Evolutionary conservation across 2,113 vertebrate genomes (phyloP), one percentile per base, ranked within the genome.

Genomic region (Catharus bicknelli): DNA sequence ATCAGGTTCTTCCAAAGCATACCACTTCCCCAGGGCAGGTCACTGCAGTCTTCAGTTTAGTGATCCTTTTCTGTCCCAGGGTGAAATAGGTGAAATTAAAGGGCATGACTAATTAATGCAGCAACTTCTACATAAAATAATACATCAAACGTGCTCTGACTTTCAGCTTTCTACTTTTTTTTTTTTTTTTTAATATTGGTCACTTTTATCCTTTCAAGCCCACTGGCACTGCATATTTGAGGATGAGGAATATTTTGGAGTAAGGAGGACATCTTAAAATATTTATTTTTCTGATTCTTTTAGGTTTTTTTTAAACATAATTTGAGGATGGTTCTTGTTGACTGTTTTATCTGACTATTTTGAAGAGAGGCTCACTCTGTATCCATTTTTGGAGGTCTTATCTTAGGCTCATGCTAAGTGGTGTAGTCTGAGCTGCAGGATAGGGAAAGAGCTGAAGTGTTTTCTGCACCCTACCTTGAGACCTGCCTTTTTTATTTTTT

Each of bases 41-140:
- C 50, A 87, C 38, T 86, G 75, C 36, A 86, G 57, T 78, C 22
- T 81, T 86, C 43, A 67, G 45, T 66, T 83, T 42, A 77, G 55
- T 47, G 53, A 66, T 80, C 43, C 5, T 87, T 68, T 91, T 64
- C 38, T 58, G 30, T 79, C 38, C 27, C 53, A 82, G 74, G 63
- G 67, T 30, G 2, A 42, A 86, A 72, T 7, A 40, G 32, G 64
- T 93, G 72, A 93, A 90, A 90, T 92, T 94, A 91, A 86, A 88
- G 61, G 54, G 16, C 73, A 80, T 82, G 47, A 90, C 76, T 88
- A 93, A 93, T 86, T 79, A 86, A 88, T 50, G 22, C 34, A 69
- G 43, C 58, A 51, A 83, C 47, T 63, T 79, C 42, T 82, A 79
- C 26, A 42, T 2, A 53, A 23, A 30, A 5, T 16, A 81, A 42